These are phyloP conservation scores for Salpingus planirostris DNA, from an alignment of 2,888 invertebrate genomes.

Conservation along the genomic window DNA sequence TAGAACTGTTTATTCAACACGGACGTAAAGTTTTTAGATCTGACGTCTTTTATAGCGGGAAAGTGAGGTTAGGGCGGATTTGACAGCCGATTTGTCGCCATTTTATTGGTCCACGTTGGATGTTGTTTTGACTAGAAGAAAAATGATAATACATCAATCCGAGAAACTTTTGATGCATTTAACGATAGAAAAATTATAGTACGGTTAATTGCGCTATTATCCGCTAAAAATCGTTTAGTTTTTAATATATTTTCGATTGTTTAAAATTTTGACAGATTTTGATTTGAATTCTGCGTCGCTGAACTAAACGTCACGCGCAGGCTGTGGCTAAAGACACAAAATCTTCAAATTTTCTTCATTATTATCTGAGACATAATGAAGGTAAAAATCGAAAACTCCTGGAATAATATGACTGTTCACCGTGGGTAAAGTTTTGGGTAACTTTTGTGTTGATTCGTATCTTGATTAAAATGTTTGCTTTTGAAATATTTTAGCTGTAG, in stretches of 20 bases:
- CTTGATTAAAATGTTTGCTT: too few species aligned
- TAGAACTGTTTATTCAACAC: too few species aligned
- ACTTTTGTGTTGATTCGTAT: too few species aligned
- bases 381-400: too few species aligned
- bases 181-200: background rate
- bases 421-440: too few species aligned
- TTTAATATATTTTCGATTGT: background rate
- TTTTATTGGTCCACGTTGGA: conserved; percentile 16
- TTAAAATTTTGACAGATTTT: background rate
- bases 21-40: background rate
- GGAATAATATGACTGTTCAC: too few species aligned
- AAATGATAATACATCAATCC: background rate
- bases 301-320: background rate
- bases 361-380: too few species aligned
- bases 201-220: background rate
- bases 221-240: background rate
- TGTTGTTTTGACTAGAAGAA: conserved; percentile 14
- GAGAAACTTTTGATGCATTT: background rate
- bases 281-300: background rate
- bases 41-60: background rate
- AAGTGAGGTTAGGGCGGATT: background rate
- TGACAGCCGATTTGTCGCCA: conserved; percentile 2
- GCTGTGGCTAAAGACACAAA: background rate
- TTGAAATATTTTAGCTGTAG: too few species aligned
- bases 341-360: too few species aligned